These are phyloP conservation scores for Drosophila novamexicana DNA, from an alignment of 1,140 invertebrate genomes.

Conservation along the genomic window DNA sequence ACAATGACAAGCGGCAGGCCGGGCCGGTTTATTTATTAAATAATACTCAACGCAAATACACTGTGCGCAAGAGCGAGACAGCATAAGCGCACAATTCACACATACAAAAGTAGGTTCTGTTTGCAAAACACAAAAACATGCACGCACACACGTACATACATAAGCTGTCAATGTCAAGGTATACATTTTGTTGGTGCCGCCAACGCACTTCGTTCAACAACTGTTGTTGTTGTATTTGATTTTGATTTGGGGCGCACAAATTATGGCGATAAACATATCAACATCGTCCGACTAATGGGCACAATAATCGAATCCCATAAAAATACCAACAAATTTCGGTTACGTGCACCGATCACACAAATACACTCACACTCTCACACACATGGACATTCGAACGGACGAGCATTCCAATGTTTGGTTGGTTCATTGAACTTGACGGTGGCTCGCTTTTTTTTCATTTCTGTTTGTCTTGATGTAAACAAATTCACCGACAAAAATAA, in stretches of 20 bases:
- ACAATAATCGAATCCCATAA: constrained; percentile 48
- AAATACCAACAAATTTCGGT: constrained; percentile 45
- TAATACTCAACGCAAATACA: constrained; percentile 62
- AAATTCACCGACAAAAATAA: constrained; percentile 52
- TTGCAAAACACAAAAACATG: constrained; percentile 10
- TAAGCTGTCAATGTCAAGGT: constrained; percentile 74
- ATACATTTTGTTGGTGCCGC: constrained; percentile 49
- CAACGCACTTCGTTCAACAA: constrained; percentile 14
- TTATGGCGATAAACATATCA: constrained; percentile 45
- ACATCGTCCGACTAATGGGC: constrained; percentile 11
- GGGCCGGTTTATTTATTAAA: constrained; percentile 56
- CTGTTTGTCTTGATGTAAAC: constrained; percentile 50
- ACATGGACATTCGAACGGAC: constrained; percentile 17
- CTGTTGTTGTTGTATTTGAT: constrained; percentile 38
- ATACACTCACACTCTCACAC: constrained; percentile 34
- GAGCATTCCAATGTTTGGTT: constrained; percentile 55
- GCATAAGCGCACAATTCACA: constrained; percentile 25
- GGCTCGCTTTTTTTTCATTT: constrained; percentile 15
- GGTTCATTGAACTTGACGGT: constrained; percentile 68
- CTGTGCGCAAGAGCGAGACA: constrained; percentile 42
- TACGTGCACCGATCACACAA: constrained; percentile 37
- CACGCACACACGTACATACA: constrained; percentile 18
- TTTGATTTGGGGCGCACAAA: constrained; percentile 41
- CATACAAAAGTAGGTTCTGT: constrained; percentile 6
- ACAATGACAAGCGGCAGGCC: constrained; percentile 20